Evolutionary conservation across 2,888 invertebrate genomes (phyloP), one percentile per base, ranked within the genome.

Genomic region (Cephus rjabovi): DNA sequence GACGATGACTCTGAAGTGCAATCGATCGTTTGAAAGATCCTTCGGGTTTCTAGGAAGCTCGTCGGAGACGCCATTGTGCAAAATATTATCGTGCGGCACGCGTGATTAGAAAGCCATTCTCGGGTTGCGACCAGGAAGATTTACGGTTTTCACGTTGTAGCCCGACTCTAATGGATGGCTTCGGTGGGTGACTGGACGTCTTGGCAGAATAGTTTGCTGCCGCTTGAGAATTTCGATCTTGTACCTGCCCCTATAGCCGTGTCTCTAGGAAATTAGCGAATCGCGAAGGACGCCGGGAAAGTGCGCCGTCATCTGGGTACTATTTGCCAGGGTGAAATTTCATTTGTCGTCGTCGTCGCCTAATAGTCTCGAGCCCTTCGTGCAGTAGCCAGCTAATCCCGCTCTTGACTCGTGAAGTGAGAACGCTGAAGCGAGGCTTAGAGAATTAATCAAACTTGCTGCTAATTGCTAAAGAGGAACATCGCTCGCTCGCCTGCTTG

Each of bases 311-410:
- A 56, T 23, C 56, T 23, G 56, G 23, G 23, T 9, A 87, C 87
- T 86, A 89, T 89, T 89, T 87, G 85, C 87, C 83, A 79, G 84
- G 80, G 82, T 82, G 85, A 87, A 88, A 88, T 89, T 89, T 88
- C 88, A 87, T 87, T 88, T 86, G 86, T 85, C 83, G 56, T 56
- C 56, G 56, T 23, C 56, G 56, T 56, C 56, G 56, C 56, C 56
- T 56, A 56, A 56, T 56, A 23, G 56, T 56, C 56, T 56, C 23
- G 56, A 56, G 56, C 56, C 23, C 23, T 56, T 23, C 56, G 56
- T 23, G 56, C 23, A 56, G 56, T 56, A 56, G 56, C 56, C 56
- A 56, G 9, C 56, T 56, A 56, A 56, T 56, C 6, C 56, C 56
- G 56, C 56, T 56, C 56, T 56, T 23, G 56, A 23, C 23, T 56